Evolutionary conservation across 2,888 invertebrate genomes (phyloP), one percentile per base, ranked within the genome.

Genomic region (Agrotis clavis): DNA sequence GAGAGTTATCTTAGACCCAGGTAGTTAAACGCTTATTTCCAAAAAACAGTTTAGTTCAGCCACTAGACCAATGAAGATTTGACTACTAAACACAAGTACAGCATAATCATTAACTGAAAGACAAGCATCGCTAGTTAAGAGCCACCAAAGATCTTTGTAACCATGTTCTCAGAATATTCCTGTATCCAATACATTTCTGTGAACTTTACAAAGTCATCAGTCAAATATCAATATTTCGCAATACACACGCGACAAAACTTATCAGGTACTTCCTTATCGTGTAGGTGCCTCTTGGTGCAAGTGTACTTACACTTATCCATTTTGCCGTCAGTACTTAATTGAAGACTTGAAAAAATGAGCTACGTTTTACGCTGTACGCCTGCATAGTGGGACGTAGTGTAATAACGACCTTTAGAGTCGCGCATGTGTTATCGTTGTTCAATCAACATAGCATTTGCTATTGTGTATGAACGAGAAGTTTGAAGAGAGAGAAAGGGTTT

Each of bases 311-410:
- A 60, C 16, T 13, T 21, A 47, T 14, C 13, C 51, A 18, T 77
- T 73, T 77, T 59, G 77, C 51, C 35, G 47, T 1, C 57, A 35
- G 77, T 73, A 75, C 73, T 79, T 79, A 89, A 88, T 86, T 88
- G 86, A 84, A 80, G 82, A 81, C 71, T 83, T 81, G 66, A 84
- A 86, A 86, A 88, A 87, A 69, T 73, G 35, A 82, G 41, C 59
- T 77, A 68, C 68, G 56, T 79, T 82, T 72, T 79, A 82, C 83
- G 69, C 41, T 54, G 35, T 57, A 60, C 53, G 79, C 6, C 41
- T 66, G 68, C 47, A 21, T 69, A 66, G 62, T 70, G 62, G n/a
- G 35, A 47, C 60, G 50, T 67, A 81, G 66, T 67, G 74, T 57
- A 57, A 71, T 57, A 62, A 35, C 51, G 74, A 74, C 74, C 80